Percentiles rank a stretch among this genome's conserved stretches.
These are phyloP conservation scores for Dynastes tityus DNA, from an alignment of 2,888 invertebrate genomes.

Conservation along the genomic window DNA sequence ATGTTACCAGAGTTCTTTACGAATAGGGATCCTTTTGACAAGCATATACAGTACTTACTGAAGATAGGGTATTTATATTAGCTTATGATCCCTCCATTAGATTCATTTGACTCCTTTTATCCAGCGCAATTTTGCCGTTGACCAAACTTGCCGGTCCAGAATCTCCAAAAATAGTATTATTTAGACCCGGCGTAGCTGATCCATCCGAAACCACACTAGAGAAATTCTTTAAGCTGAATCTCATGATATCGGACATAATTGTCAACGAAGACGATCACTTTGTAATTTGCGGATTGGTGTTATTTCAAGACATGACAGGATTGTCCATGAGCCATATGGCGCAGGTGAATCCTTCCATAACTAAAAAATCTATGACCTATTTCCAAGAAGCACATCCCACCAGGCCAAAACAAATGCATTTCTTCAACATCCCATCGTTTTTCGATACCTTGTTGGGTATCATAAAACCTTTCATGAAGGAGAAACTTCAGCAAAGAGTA, in stretches of 20 bases:
- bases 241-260: slow-evolving; percentile 75
- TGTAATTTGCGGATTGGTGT: slow-evolving; percentile 72
- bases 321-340: slow-evolving; percentile 73
- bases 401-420: slow-evolving; percentile 75
- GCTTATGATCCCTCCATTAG: not conserved
- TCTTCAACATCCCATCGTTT: slow-evolving; percentile 74
- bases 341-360: slow-evolving; percentile 71
- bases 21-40: slow-evolving; percentile 66
- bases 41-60: slow-evolving; percentile 63
- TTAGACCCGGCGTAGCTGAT: slow-evolving; percentile 63
- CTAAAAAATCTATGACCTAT: slow-evolving; percentile 72
- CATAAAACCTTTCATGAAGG: slow-evolving; percentile 75
- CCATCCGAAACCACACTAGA: slow-evolving; percentile 54
- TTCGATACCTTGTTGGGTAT: slow-evolving; percentile 76
- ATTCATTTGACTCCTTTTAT: not conserved
- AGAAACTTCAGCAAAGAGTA: slow-evolving; percentile 68
- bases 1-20: slow-evolving; percentile 73
- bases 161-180: slow-evolving; percentile 64
- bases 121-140: slow-evolving; percentile 57
- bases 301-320: slow-evolving; percentile 74
- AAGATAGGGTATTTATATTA: slow-evolving; percentile 68
- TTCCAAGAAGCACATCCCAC: slow-evolving; percentile 77
- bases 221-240: slow-evolving; percentile 71
- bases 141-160: slow-evolving; percentile 58
- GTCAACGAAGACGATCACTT: slow-evolving; percentile 77